phyloP scores from a whole-genome alignment of 2,113 vertebrate genomes.

The Tachycineta bicolor region DNA sequence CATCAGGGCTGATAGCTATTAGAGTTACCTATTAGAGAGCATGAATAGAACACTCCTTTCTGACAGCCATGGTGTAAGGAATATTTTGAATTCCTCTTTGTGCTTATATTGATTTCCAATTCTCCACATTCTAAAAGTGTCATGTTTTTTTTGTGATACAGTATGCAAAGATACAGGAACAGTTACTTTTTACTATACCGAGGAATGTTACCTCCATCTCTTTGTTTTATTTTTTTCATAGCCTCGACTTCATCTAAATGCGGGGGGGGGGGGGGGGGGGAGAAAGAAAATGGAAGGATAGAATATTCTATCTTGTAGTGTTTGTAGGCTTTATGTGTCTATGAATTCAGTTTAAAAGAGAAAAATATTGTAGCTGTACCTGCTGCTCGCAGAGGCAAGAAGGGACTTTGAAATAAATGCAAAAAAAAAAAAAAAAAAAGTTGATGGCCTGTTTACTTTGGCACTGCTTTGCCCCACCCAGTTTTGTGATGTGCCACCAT shows the following conservation, averaged over 20 bases:
- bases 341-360: neutral
- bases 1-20: neutral
- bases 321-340: neutral
- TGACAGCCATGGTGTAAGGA: neutral
- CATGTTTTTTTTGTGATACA: neutral
- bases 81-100: neutral
- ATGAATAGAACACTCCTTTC: neutral
- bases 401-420: neutral
- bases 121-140: neutral
- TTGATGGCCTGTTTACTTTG: neutral
- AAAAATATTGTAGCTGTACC: neutral
- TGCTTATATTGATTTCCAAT: neutral
- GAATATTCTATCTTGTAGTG: neutral
- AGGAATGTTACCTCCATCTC: conserved; percentile 12
- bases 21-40: neutral
- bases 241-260: neutral
- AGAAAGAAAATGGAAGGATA: too few relatives aligned
- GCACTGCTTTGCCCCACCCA: neutral
- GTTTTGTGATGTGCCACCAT: rapidly evolving
- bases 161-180: neutral
- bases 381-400: neutral
- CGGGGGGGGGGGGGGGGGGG: rapidly evolving
- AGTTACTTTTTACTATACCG: neutral
- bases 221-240: conserved; percentile 50
- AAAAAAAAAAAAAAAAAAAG: neutral